A percentile compares a stretch with the other conserved stretches of the same genome.
Conservation (phyloP, 2,797 vertebrate species). For the Brachymystax lenok region DNA sequence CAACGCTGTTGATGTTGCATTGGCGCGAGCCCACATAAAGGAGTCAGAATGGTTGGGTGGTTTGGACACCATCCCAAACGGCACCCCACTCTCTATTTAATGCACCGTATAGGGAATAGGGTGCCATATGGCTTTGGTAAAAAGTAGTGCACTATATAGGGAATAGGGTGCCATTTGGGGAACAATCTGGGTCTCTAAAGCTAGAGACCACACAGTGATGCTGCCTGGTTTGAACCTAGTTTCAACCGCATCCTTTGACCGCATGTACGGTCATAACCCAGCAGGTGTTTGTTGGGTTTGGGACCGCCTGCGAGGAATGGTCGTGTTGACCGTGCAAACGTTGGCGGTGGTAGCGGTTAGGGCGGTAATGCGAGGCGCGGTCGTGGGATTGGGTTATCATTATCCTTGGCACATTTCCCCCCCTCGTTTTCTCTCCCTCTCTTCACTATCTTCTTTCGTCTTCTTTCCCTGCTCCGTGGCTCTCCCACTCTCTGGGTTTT, state of each 20-base stretch:
- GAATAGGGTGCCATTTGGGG: neutral
- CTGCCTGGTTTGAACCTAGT: neutral
- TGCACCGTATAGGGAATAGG: no score
- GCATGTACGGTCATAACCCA: slow-evolving; percentile 53
- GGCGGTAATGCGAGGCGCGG: slow-evolving; percentile 47
- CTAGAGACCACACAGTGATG: neutral
- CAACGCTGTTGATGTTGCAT: slow-evolving; percentile 59
- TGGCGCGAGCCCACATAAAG: slow-evolving; percentile 56
- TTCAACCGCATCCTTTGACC: slow-evolving; percentile 24
- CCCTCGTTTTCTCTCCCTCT: slow-evolving; percentile 9
- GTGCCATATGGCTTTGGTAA: no score
- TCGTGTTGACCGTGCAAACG: slow-evolving; percentile 40
- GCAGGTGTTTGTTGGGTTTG: slow-evolving; percentile 48
- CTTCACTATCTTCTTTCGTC: slow-evolving; percentile 34
- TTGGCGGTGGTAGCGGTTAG: slow-evolving; percentile 55
- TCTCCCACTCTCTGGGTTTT: slow-evolving; percentile 59
- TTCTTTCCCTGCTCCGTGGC: slow-evolving; percentile 43
- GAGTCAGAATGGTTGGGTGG: neutral
- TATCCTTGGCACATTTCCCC: slow-evolving; percentile 74
- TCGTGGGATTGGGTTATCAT: slow-evolving; percentile 71
- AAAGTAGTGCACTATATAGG: neutral
- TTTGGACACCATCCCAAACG: neutral
- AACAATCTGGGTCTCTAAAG: neutral
- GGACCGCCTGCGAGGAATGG: neutral
- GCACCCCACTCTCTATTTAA: neutral